Conservation (phyloP, 1,140 invertebrate genomes). For the Proctacanthus coquilletti region DNA sequence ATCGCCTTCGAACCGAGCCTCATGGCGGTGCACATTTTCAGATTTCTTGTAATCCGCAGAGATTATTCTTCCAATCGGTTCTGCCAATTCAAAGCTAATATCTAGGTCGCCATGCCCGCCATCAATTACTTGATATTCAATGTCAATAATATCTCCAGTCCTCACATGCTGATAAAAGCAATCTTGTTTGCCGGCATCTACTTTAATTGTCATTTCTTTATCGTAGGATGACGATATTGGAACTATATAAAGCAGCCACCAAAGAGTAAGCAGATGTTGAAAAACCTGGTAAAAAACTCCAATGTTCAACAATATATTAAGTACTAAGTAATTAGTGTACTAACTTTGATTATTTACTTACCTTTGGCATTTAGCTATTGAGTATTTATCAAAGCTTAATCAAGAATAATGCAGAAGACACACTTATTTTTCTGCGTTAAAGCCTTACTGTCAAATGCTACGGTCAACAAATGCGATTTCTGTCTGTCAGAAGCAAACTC, state of each 20-base stretch:
- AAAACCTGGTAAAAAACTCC: no score
- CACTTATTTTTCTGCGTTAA: no score
- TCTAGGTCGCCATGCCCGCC: conserved; percentile 60
- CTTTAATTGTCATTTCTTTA: conserved; percentile 50
- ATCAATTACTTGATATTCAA: conserved; percentile 67
- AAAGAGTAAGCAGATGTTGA: conserved; percentile 6
- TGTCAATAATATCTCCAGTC: conserved; percentile 43
- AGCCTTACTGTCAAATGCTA: no score
- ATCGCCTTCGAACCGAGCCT: conserved; percentile 43
- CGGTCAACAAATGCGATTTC: no score
- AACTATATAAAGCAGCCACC: conserved; percentile 1
- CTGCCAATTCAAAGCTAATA: conserved; percentile 51
- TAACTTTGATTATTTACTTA: no score
- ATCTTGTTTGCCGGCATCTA: conserved; percentile 48
- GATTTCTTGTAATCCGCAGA: conserved; percentile 52
- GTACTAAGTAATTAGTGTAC: no score
- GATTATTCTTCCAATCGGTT: conserved; percentile 45
- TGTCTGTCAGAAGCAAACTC: no score
- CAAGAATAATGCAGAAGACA: no score
- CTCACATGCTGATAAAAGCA: conserved; percentile 52
- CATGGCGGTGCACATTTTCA: conserved; percentile 48
- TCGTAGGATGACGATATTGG: conserved; percentile 28
- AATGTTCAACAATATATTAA: no score
- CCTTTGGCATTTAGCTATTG: no score
- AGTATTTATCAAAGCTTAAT: no score